These are phyloP conservation scores for Apteryx mantelli DNA, from an alignment of 2,113 vertebrate species.

Conservation along the genomic window DNA sequence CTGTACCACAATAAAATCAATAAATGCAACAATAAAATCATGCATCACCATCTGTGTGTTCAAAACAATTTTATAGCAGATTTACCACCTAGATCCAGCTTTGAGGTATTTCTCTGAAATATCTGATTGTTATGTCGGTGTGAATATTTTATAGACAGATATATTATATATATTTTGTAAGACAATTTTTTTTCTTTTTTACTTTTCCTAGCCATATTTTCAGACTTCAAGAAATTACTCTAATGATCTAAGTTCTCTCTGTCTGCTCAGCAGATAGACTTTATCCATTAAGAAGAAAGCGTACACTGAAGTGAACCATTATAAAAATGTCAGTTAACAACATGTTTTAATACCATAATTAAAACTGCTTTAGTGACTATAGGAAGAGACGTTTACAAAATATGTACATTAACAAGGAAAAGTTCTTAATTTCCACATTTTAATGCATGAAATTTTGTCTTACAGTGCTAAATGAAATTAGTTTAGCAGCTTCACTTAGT, in stretches of 20 bases:
- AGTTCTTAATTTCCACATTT: background rate
- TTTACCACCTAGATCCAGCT: background rate
- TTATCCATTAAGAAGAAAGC: background rate
- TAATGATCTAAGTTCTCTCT: background rate
- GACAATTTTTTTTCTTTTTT: background rate
- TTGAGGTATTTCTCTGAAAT: background rate
- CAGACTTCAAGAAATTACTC: background rate
- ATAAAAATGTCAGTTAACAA: background rate
- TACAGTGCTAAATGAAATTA: background rate
- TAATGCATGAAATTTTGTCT: background rate
- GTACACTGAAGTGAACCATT: background rate
- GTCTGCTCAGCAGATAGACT: background rate
- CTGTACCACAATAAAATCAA: slow-evolving; percentile 32
- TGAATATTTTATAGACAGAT: background rate
- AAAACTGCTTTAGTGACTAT: background rate
- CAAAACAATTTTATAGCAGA: background rate
- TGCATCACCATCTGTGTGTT: background rate
- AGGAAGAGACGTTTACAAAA: background rate
- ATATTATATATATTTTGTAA: background rate
- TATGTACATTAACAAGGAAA: background rate
- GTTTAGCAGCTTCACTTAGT: background rate
- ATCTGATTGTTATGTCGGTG: background rate
- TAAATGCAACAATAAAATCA: slow-evolving; percentile 46
- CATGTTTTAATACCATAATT: background rate
- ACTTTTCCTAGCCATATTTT: background rate